Conservation (phyloP, 2,888 invertebrate genomes). For the Cephus rjabovi region DNA sequence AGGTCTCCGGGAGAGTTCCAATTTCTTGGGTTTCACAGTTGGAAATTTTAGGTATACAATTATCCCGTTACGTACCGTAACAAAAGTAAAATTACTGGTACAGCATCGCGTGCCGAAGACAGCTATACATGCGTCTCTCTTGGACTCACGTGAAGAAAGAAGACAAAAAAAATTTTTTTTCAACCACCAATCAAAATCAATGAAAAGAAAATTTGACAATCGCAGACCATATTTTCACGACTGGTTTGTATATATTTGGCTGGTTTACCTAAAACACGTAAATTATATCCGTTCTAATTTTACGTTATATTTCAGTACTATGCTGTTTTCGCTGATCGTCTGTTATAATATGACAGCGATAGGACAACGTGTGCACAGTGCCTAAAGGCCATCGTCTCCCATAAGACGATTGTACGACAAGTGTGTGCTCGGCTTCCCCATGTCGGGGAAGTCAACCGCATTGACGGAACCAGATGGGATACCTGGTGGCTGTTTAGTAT, state of each 20-base stretch:
- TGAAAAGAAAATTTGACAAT: too few species aligned
- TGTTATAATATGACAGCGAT: not conserved
- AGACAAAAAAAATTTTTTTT: not conserved
- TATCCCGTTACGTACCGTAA: not conserved
- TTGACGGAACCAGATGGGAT: slow-evolving; percentile 9
- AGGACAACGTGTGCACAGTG: not conserved
- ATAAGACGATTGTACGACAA: not conserved
- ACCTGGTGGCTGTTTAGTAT: slow-evolving; percentile 11
- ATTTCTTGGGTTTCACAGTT: not conserved
- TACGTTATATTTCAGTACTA: too few species aligned
- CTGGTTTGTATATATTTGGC: too few species aligned
- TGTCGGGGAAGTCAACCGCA: not conserved
- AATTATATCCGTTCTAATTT: too few species aligned
- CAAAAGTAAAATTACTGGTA: not conserved
- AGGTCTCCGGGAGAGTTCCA: not conserved
- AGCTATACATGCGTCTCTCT: not conserved
- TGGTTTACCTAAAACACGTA: too few species aligned
- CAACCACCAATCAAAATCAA: not conserved
- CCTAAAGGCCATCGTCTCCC: not conserved
- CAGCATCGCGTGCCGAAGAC: not conserved
- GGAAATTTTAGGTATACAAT: not conserved
- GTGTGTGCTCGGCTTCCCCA: not conserved
- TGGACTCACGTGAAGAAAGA: too few species aligned
- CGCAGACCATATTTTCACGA: too few species aligned
- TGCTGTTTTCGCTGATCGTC: not conserved